phyloP scores from a whole-genome alignment of 1,140 invertebrate genomes.

The Nixonia krombeini region DNA sequence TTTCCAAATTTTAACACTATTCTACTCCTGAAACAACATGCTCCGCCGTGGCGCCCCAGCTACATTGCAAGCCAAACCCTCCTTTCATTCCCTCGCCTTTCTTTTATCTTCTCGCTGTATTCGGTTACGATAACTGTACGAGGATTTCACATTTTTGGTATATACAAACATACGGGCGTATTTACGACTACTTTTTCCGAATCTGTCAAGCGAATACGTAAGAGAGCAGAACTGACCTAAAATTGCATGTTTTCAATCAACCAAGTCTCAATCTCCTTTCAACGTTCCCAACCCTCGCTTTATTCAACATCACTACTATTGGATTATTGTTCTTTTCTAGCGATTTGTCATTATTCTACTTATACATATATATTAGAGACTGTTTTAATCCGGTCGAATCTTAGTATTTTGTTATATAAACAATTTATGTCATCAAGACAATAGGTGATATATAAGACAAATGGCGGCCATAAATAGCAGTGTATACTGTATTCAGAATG shows the following conservation, averaged over 20 bases:
- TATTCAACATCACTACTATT: too few relatives aligned
- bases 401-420: too few relatives aligned
- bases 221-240: constrained; percentile 21
- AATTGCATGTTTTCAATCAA: constrained; percentile 53
- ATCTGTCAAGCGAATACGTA: constrained; percentile 60
- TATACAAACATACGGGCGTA: constrained; percentile 67
- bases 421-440: too few relatives aligned
- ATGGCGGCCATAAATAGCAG: too few relatives aligned
- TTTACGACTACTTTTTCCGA: constrained; percentile 68
- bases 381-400: too few relatives aligned
- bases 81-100: constrained; percentile 28
- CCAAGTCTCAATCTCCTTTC: constrained; percentile 29
- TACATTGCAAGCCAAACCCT: constrained; percentile 24
- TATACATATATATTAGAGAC: too few relatives aligned
- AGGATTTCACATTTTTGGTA: constrained; percentile 59
- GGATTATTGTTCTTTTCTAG: too few relatives aligned
- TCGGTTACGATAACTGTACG: constrained; percentile 47
- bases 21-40: constrained; percentile 52
- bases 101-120: constrained; percentile 44
- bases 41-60: constrained; percentile 59
- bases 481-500: too few relatives aligned
- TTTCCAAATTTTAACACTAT: constrained; percentile 43
- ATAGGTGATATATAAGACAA: too few relatives aligned
- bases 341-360: too few relatives aligned
- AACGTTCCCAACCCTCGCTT: constrained; percentile 53